Percentiles rank a stretch among this genome's conserved stretches.
Conservation (phyloP, 2,888 invertebrate species). For the Orgyia antiqua region DNA sequence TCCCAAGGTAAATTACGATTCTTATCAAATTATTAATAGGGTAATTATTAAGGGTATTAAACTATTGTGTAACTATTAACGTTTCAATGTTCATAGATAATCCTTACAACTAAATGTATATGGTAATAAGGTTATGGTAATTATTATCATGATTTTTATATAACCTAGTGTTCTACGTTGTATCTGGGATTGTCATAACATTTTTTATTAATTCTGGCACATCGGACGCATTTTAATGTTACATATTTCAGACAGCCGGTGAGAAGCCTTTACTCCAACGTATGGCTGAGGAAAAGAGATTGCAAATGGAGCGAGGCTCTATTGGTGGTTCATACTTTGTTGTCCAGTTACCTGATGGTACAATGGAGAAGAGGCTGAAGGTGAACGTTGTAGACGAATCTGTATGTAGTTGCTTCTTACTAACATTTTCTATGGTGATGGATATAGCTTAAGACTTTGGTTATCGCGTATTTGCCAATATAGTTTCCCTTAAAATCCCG, state of each 20-base stretch:
- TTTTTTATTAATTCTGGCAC: neutral
- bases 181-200: no score
- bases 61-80: no score
- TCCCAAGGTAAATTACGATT: conserved; percentile 74
- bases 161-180: no score
- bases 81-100: no score
- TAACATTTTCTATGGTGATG: conserved; percentile 12
- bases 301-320: conserved; percentile 94
- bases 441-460: neutral
- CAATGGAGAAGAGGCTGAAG: conserved; percentile 93
- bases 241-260: conserved; percentile 65
- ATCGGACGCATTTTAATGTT: conserved; percentile 1
- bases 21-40: neutral
- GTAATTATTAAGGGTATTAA: conserved; percentile 1
- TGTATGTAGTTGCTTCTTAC: conserved; percentile 26
- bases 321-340: conserved; percentile 91
- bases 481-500: no score
- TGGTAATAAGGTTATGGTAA: no score
- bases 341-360: conserved; percentile 93
- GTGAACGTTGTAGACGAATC: conserved; percentile 62
- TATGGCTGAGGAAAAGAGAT: conserved; percentile 94
- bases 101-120: no score
- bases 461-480: no score
- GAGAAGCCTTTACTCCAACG: conserved; percentile 91
- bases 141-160: no score